Evolutionary conservation across 1,140 invertebrate genomes (phyloP), one percentile per base, ranked within the genome.

Genomic region (Vanessa tameamea): DNA sequence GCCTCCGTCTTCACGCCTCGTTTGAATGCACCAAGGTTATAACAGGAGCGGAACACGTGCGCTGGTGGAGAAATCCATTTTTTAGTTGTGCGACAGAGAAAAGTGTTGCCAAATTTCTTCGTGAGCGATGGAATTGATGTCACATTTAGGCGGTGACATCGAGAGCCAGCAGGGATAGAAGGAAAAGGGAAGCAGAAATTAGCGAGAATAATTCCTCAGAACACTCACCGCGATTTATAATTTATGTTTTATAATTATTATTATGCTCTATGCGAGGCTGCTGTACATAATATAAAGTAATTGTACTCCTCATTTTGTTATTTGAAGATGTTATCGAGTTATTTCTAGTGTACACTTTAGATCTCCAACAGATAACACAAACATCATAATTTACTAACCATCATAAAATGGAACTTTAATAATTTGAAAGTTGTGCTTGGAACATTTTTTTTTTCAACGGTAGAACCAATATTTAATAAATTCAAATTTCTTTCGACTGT

Each of bases 261-360:
- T 48, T 14, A 23, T 20, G 20, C 16, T 12, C 53, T 23, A 16
- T 8, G 53, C 26, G 53, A 23, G 53, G 20, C 53, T 12, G 23
- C 0, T 11, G 3, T 13, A 23, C 26, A 57, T 23, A 20, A 57
- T 6, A 26, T 57, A 57, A 57, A 57, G 20, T 57, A 1, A 57
- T 57, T 57, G 26, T 23, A 57, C 23, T 26, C 13, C 16, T 57
- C 16, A 57, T 57, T 57, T 26, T 13, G 16, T 23, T 57, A 57
- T 23, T 57, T 57, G 20, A 57, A 57, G 53, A 57, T 57, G 1
- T 23, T 57, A 57, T 57, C 53, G 20, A 57, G 15, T n/a, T 57
- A 57, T 57, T 57, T 57, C 26, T 23, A 57, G 16, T 57, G 20
- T 7, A 16, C 12, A 57, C n/a, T 57, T 23, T 15, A 57, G 20